Base-by-base conservation (phyloP, 2,888 invertebrate species). In the Philonicus albiceps region DNA sequence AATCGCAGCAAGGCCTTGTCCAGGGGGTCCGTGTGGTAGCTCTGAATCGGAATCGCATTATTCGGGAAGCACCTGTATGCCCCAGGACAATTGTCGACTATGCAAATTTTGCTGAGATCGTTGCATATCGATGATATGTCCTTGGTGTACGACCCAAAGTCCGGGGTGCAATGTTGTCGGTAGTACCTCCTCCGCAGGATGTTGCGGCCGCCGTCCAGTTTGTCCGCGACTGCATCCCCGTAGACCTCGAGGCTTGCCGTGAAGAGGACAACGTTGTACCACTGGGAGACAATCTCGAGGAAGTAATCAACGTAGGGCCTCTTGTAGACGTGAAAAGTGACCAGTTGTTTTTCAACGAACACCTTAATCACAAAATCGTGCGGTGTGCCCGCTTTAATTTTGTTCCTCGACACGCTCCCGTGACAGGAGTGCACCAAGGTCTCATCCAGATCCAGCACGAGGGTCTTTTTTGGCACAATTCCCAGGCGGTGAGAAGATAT, bases 161-260 rank as follows among this genome's bases (percentile, higher is more conserved):
- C 96, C 89, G 98, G 96, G 55, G 98, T 98, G 93, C 99, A 99
- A 93, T 99, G 98, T 94, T 99, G 97, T 93, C 94, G 93, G 91
- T 98, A 98, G 93, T 96, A 99, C 91, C 98, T 94, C 91, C 97
- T 94, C 90, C 95, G 95, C 88, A 99, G 94, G 89, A 99, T 97
- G 72, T 97, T 97, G 89, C 97, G 94, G 90, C 97, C 97, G 90
- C 96, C 96, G 93, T 99, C 99, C 89, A 99, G 93, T 92, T 97
- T 97, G 92, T 99, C 99, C 13, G 98, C 98, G 53, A 99, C 98
- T 80, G 98, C 98, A 86, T 98, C 97, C 86, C 99, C 99, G 93
- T 99, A 99, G 90, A 99, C 98, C 93, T 99, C 98, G 98, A 99
- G 98, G 89, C 98, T 98, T 76, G 99, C 99, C 31, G 99, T 99